A percentile compares a stretch with the other conserved stretches of the same genome.
Conservation (phyloP, 2,113 vertebrate species). For the Fregetta grallaria region DNA sequence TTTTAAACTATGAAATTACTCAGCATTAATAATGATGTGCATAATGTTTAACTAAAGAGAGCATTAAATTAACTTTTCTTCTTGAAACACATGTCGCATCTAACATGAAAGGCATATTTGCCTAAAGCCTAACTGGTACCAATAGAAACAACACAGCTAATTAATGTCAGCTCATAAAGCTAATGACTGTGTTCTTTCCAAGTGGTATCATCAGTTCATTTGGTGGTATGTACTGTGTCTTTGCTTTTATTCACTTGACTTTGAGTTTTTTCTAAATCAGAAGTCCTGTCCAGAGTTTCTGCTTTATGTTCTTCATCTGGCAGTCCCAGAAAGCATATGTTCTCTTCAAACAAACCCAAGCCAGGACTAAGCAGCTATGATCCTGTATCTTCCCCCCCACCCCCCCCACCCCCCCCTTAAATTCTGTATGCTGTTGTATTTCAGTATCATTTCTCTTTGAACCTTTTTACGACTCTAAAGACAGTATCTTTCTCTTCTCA, state of each 20-base stretch:
- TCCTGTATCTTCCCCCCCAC: not conserved
- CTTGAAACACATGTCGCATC: not conserved
- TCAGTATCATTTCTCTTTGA: not conserved
- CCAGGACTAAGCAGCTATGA: not conserved
- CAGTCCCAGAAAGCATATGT: not conserved
- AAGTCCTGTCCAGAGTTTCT: not conserved
- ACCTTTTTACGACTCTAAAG: not conserved
- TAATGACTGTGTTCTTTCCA: conserved; percentile 11
- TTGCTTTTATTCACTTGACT: not conserved
- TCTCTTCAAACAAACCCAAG: conserved; percentile 1
- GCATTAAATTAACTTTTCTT: conserved; percentile 11
- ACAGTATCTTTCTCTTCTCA: not conserved
- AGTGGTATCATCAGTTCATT: not conserved
- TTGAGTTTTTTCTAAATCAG: not conserved
- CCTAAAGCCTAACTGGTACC: not conserved
- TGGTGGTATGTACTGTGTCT: not conserved
- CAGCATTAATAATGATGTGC: not conserved
- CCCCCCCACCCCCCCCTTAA: not conserved
- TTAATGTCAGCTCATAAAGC: conserved; percentile 36
- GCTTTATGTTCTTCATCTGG: not conserved
- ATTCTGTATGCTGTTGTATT: not conserved
- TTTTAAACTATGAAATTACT: not conserved
- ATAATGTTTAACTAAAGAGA: not conserved
- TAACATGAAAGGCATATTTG: conserved; percentile 26
- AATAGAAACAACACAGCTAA: not conserved